A percentile compares a stretch with the other conserved stretches of the same genome.
Evolutionary conservation across 2,113 vertebrate species (phyloP).

Genomic region (Ammodramus savannarum): DNA sequence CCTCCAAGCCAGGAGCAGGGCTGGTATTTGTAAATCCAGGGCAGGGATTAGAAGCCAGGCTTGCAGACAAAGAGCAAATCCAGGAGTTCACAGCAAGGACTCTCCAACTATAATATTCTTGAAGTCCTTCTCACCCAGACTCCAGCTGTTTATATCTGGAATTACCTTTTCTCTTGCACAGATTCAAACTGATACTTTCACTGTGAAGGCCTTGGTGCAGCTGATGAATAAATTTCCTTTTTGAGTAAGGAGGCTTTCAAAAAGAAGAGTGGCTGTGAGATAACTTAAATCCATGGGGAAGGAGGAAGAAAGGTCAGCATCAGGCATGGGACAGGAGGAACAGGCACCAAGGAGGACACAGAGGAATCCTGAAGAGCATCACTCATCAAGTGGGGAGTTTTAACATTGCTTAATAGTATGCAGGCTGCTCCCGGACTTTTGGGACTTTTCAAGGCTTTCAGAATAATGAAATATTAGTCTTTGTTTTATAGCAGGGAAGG

Average conservation of each 20-base stretch:
- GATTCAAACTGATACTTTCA: background rate
- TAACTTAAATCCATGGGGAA: background rate
- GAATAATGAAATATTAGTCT: background rate
- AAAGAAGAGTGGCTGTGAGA: background rate
- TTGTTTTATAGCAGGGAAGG: background rate
- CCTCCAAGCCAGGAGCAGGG: background rate
- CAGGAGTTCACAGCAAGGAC: background rate
- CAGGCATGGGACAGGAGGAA: background rate
- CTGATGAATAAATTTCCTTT: background rate
- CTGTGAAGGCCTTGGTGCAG: background rate
- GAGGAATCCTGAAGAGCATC: background rate
- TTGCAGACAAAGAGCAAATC: constrained; percentile 21
- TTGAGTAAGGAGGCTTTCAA: background rate
- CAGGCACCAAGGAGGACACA: background rate
- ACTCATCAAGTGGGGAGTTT: background rate
- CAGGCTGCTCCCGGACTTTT: background rate
- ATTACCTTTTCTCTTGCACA: background rate
- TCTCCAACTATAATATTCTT: background rate
- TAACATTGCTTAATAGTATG: background rate
- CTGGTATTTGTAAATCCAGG: background rate
- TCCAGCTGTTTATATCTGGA: background rate
- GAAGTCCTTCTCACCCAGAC: background rate
- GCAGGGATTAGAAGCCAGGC: background rate
- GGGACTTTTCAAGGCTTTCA: background rate
- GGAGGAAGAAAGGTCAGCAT: background rate